Evolutionary conservation across 2,113 vertebrate genomes (phyloP), one percentile per base, ranked within the genome.

Genomic region (Urocynchramus pylzowi): DNA sequence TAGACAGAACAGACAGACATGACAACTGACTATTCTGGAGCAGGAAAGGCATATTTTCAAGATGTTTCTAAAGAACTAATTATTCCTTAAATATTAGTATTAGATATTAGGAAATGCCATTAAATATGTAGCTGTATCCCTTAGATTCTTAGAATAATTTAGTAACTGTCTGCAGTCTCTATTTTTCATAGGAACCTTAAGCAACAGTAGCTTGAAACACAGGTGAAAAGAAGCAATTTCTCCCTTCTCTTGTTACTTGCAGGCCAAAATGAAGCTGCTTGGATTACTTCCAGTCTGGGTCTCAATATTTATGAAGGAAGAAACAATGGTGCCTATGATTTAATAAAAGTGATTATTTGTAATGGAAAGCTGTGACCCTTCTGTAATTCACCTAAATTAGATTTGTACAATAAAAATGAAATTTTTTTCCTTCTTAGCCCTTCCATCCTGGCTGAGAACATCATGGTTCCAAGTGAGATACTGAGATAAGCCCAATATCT

Each of bases 301-400:
- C 24, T 75, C 68, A 82, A 7, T 68, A 53, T 22, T 28, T 41
- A 59, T 30, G 70, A 84, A 77, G 35, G 35, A 83, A 76, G 64
- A 71, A 87, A 71, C 65, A 84, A 67, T 56, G 45, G 74, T 91
- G 77, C 44, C 81, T 81, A 30, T 16, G 70, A 77, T 95, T 86
- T 86, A 86, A 92, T 89, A 94, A 84, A 95, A 90, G 83, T 69
- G 50, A 93, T 87, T 95, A 64, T 59, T 83, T 85, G 31, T 74
- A 93, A 92, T 92, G 90, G 95, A 96, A 93, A 96, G 79, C 76
- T 73, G 30, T 33, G 84, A 89, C 56, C 73, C 24, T 9, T 54
- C 30, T 45, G 68, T 59, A 87, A 96, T 91, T 78, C 56, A 91
- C 70, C 64, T 84, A 84, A 95, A 91, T 90, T 85, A 87, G n/a